phyloP scores from a whole-genome alignment of 2,888 invertebrate species.

The Conus canariensis region DNA sequence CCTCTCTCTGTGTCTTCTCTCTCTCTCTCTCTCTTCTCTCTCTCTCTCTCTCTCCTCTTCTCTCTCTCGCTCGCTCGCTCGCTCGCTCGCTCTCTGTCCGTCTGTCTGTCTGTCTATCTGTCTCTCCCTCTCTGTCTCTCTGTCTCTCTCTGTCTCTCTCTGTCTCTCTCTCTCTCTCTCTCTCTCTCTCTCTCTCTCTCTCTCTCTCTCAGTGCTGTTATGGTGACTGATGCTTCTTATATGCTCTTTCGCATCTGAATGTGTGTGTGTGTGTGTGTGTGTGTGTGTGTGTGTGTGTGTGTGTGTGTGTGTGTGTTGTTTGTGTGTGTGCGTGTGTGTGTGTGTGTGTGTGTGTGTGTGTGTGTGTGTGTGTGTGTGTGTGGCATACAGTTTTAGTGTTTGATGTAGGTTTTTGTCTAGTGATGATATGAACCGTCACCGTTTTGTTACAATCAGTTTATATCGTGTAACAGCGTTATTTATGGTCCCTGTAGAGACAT shows the following conservation, averaged over 20 bases:
- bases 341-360: conserved; percentile 34
- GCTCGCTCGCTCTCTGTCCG: not conserved
- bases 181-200: not conserved
- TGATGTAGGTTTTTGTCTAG: not conserved
- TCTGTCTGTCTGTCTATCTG: not conserved
- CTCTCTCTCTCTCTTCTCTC: not conserved
- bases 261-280: conserved; percentile 13
- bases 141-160: not conserved
- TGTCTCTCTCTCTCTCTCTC: conserved; percentile 12
- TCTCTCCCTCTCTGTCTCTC: not conserved
- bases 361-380: conserved; percentile 30
- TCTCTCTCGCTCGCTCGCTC: too few relatives aligned
- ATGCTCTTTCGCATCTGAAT: not conserved
- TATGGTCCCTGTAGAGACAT: too few relatives aligned
- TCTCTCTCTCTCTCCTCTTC: not conserved
- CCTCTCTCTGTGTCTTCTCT: conserved; percentile 9
- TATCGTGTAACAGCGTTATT: too few relatives aligned
- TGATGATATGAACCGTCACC: too few relatives aligned
- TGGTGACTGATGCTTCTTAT: too few relatives aligned
- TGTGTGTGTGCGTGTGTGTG: conserved; percentile 25
- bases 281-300: conserved; percentile 31
- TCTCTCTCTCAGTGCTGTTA: not conserved
- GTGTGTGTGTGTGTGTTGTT: conserved; percentile 34
- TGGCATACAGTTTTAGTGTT: not conserved
- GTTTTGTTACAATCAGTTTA: too few relatives aligned